phyloP scores from a whole-genome alignment of 1,140 invertebrate genomes.

The Venturia canescens region DNA sequence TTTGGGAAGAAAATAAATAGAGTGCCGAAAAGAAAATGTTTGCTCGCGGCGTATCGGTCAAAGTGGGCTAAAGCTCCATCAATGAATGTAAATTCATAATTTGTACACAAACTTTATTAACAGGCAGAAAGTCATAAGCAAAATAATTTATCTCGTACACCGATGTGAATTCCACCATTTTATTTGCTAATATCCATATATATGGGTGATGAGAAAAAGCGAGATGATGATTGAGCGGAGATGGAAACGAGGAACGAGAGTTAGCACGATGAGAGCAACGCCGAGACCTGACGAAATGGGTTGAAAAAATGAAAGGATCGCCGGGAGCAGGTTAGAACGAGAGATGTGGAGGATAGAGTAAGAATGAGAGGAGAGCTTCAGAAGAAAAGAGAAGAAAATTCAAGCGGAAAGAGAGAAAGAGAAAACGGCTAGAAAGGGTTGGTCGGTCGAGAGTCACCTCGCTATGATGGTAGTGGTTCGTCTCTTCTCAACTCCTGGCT shows the following conservation, averaged over 20 bases:
- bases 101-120: background rate
- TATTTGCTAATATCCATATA: background rate
- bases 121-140: background rate
- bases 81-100: background rate
- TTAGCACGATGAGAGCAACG: slow-evolving; percentile 7
- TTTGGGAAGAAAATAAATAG: background rate
- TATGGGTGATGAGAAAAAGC: slow-evolving; percentile 32
- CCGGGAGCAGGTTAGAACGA: background rate
- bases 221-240: slow-evolving; percentile 30
- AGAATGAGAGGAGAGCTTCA: slow-evolving; percentile 1
- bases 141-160: background rate
- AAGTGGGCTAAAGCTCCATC: background rate
- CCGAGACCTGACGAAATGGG: background rate
- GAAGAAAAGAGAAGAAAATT: slow-evolving; percentile 33
- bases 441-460: background rate
- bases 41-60: background rate
- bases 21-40: background rate
- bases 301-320: background rate
- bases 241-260: slow-evolving; percentile 18
- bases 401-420: background rate
- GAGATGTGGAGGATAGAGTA: slow-evolving; percentile 6
- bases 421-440: background rate
- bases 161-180: background rate
- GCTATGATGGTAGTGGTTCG: slow-evolving; percentile 6
- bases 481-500: slow-evolving; percentile 25